Evolutionary conservation across 2,888 invertebrate genomes (phyloP).

Genomic region (Coelopa pilipes): DNA sequence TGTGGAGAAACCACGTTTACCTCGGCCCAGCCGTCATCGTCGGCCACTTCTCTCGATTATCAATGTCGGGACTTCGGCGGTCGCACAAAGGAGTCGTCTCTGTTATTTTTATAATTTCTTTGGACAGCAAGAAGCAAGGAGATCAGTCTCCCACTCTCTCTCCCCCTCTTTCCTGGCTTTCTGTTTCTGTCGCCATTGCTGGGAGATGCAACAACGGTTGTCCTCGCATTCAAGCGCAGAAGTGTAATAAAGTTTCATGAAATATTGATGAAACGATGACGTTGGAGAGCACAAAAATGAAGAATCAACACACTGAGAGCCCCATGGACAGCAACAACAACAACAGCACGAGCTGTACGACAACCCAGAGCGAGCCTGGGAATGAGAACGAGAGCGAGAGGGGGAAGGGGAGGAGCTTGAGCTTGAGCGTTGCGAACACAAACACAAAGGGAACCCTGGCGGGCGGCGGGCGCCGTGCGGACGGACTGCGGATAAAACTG

Average conservation of each 20-base stretch:
- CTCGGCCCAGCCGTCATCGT: no score
- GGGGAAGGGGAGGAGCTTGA: neutral
- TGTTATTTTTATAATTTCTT: no score
- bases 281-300: neutral
- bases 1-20: no score
- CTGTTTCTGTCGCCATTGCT: no score
- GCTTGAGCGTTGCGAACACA: neutral
- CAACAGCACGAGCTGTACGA: neutral
- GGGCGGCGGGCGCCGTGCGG: neutral
- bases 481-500: neutral
- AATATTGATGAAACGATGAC: slow-evolving; percentile 14
- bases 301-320: neutral
- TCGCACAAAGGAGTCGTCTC: no score
- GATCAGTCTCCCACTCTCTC: neutral
- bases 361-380: no score
- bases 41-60: no score
- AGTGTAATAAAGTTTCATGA: slow-evolving; percentile 18
- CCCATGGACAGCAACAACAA: neutral
- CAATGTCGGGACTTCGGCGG: no score
- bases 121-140: neutral
- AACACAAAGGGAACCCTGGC: neutral
- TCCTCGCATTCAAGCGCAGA: neutral
- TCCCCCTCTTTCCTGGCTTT: neutral
- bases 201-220: no score
- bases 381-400: neutral